Evolutionary conservation across 2,888 invertebrate species (phyloP).

Genomic region (Salticus scenicus): DNA sequence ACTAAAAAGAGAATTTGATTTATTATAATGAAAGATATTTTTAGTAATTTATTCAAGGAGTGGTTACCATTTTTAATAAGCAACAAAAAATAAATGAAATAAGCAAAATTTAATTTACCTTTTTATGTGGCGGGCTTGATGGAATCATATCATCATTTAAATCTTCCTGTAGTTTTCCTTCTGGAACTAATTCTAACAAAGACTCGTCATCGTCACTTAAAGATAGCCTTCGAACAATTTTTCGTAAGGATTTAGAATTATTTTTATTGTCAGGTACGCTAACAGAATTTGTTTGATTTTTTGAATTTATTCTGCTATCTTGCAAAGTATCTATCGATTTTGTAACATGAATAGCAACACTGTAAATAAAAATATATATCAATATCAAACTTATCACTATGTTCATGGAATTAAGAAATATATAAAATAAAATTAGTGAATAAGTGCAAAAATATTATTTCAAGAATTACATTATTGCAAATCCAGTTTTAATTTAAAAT

Average conservation of each 20-base stretch:
- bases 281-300: not conserved
- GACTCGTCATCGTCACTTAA: constrained; percentile 48
- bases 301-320: not conserved
- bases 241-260: not conserved
- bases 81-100: too few relatives aligned
- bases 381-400: too few relatives aligned
- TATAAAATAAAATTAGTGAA: too few relatives aligned
- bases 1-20: too few relatives aligned
- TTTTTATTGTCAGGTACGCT: not conserved
- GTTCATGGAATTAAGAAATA: too few relatives aligned
- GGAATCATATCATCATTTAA: constrained; percentile 76
- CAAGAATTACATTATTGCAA: too few relatives aligned
- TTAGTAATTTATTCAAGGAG: too few relatives aligned
- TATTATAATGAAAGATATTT: too few relatives aligned
- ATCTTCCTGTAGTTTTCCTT: not conserved
- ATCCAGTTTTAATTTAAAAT: too few relatives aligned
- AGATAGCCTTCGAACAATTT: not conserved
- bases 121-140: constrained; percentile 80
- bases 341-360: not conserved
- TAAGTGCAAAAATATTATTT: too few relatives aligned
- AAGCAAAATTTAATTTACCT: constrained; percentile 76
- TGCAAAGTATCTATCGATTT: not conserved
- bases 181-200: not conserved
- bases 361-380: not conserved
- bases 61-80: too few relatives aligned